Conservation (phyloP, 1,140 invertebrate species). For the Bombus pascuorum region DNA sequence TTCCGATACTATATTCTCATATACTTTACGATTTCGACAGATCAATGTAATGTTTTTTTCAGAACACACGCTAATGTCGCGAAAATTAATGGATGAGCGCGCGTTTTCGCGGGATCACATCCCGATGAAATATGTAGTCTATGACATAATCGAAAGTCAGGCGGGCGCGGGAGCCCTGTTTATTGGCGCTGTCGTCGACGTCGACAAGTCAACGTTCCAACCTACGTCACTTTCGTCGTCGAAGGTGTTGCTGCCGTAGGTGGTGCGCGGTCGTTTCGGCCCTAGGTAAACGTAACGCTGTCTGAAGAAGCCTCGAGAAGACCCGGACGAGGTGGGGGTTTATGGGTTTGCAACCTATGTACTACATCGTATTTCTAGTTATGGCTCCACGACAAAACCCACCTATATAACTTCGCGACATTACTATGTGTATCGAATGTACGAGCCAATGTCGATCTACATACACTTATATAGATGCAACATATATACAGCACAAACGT, state of each 20-base stretch:
- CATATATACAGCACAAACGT: background rate
- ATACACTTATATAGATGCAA: background rate
- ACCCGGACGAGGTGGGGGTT: conserved; percentile 72
- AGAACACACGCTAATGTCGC: background rate
- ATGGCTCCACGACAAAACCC: conserved; percentile 77
- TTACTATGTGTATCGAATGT: conserved; percentile 52
- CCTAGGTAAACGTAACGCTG: conserved; percentile 67
- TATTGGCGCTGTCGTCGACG: conserved; percentile 60
- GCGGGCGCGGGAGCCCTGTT: conserved; percentile 45
- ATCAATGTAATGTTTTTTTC: background rate
- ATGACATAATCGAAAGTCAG: conserved; percentile 63
- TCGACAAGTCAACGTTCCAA: conserved; percentile 53
- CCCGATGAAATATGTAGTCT: conserved; percentile 57
- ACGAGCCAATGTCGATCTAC: conserved; percentile 16
- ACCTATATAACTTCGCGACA: conserved; percentile 59
- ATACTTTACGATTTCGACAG: background rate
- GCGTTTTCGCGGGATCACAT: conserved; percentile 15
- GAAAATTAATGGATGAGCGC: background rate
- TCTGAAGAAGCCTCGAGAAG: conserved; percentile 58
- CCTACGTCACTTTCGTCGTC: conserved; percentile 62
- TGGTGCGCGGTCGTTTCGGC: conserved; percentile 62
- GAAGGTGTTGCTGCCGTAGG: conserved; percentile 60
- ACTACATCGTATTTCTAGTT: conserved; percentile 79
- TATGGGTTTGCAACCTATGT: conserved; percentile 82
- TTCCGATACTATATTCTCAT: too few relatives aligned